Conservation (phyloP, 2,797 vertebrate species). For the Enteromius argenteus region DNA sequence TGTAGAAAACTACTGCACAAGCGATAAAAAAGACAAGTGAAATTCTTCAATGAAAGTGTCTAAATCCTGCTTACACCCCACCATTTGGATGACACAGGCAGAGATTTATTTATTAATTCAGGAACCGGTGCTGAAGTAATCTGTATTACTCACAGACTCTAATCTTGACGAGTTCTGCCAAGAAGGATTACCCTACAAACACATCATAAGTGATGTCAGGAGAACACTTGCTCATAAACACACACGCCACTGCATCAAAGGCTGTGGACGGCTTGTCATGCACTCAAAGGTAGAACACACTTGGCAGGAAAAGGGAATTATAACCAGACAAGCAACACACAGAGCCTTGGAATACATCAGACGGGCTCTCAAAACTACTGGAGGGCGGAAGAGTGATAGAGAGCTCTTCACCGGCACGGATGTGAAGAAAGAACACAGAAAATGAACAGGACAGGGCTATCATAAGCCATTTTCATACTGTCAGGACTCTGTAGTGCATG, state of each 20-base stretch:
- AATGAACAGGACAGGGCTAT: conserved; percentile 37
- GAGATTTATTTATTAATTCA: conserved; percentile 34
- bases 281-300: conserved; percentile 45
- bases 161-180: conserved; percentile 39
- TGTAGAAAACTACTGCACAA: background rate
- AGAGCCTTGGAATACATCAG: conserved; percentile 38
- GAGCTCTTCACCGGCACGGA: conserved; percentile 16
- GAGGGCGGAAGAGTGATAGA: conserved; percentile 23
- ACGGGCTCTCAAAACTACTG: conserved; percentile 23
- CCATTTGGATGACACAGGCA: conserved; percentile 12
- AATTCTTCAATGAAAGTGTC: background rate
- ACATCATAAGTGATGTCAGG: conserved; percentile 39
- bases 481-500: conserved; percentile 18
- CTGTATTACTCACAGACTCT: conserved; percentile 39
- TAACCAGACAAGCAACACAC: conserved; percentile 31
- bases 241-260: conserved; percentile 34
- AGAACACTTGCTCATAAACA: conserved; percentile 29
- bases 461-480: conserved; percentile 39
- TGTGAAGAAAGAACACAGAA: conserved; percentile 40
- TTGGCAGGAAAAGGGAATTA: conserved; percentile 41
- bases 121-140: conserved; percentile 23
- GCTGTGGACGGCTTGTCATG: conserved; percentile 18
- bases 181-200: conserved; percentile 34
- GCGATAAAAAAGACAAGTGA: background rate
- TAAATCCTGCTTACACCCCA: conserved; percentile 8